Evolutionary conservation across 35 echinoderm and acorn worm genomes (phyloP).

Genomic region (Heliocidaris tuberculata): DNA sequence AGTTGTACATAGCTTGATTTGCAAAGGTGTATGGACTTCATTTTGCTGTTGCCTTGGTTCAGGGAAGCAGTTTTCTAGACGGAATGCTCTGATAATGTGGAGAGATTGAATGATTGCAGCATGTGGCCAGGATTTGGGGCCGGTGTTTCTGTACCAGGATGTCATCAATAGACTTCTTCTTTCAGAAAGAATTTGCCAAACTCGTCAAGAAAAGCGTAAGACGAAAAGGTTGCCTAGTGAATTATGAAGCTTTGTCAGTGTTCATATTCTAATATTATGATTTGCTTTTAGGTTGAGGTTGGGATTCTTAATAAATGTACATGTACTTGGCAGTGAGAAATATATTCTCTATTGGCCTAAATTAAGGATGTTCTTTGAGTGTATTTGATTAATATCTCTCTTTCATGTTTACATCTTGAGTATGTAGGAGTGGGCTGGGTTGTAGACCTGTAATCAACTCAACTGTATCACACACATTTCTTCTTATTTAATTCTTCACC

Average conservation of each 20-base stretch:
- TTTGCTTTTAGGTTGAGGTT: background rate
- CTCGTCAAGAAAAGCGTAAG: background rate
- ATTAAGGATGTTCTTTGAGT: no score
- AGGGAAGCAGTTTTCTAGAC: background rate
- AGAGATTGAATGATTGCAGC: background rate
- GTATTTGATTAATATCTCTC: no score
- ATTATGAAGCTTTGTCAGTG: background rate
- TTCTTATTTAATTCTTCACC: no score
- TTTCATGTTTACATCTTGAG: background rate
- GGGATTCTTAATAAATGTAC: background rate
- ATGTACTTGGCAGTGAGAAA: background rate
- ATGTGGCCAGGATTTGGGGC: background rate
- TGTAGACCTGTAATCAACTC: no score
- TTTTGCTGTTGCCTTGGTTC: background rate
- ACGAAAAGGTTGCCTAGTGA: background rate
- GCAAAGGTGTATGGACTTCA: background rate
- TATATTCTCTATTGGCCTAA: background rate
- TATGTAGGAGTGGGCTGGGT: background rate
- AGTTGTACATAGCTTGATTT: background rate
- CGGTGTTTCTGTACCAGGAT: conserved; percentile 2
- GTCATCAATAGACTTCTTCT: conserved; percentile 37
- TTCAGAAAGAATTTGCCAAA: conserved; percentile 36
- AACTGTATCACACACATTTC: no score
- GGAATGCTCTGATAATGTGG: background rate
- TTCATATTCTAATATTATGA: background rate